Evolutionary conservation across 37 sponge, comb jelly and placozoan species (phyloP), one percentile per base, ranked within the genome.

Genomic region (Spongia lamella): DNA sequence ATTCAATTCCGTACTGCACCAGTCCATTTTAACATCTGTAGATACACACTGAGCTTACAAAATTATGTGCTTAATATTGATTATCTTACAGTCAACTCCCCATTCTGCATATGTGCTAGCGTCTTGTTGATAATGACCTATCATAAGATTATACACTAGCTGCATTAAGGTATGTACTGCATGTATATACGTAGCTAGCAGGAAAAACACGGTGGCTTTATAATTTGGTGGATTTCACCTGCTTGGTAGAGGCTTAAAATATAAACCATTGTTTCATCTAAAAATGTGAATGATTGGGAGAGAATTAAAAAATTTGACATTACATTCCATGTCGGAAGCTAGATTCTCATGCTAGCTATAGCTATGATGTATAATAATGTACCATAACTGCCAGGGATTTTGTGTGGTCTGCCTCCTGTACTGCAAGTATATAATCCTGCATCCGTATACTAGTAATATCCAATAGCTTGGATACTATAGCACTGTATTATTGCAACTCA

Each of bases 21-120:
- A 92, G 51, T 92, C 92, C 92, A 92, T 92, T 66, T 92, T 92
- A 19, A 92, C 84, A 79, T 87, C 92, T 91, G 53, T 73, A 37
- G 62, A 39, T 39, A 7, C 76, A 47, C 2, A 26, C 2, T 25
- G 1, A 35, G 37, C 31, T 35, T 66, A 5, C 7, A 7, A 66
- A 11, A 66, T 13, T 16, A 36, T 29, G 27, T n/a, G n/a, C n/a
- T n/a, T n/a, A n/a, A n/a, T n/a, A 58, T 58, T 24, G 1, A 25
- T 2, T 17, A 17, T 62, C 92, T 78, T 47, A 91, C 92, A 92
- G 74, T 92, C 92, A 24, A 92, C 78, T 38, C 88, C 88, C 92
- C 92, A 92, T 13, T 52, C 34, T 19, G 92, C 88, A 43, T 92
- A 92, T 3, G 92, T 92, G 60, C 74, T 19, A 27, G 92, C 92